A percentile compares a stretch with the other conserved stretches of the same genome.
Conservation (phyloP, 2,888 invertebrate species). For the Rhingia campestris region DNA sequence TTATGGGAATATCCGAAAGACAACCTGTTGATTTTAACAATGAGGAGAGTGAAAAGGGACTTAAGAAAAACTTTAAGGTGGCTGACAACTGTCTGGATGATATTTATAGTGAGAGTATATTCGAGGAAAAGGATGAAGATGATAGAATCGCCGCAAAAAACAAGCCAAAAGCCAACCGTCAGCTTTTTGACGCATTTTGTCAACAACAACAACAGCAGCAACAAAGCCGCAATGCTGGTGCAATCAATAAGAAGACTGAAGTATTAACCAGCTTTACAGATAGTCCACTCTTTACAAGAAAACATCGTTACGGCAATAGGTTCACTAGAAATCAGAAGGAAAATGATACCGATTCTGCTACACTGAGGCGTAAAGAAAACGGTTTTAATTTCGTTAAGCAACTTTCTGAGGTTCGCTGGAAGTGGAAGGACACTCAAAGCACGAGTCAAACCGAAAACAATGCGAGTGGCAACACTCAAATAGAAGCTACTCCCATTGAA, state of each 20-base stretch:
- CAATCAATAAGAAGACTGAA: constrained; percentile 80
- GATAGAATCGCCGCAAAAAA: constrained; percentile 41
- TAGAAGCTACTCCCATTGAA: constrained; percentile 82
- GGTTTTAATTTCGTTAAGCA: constrained; percentile 82
- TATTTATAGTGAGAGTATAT: constrained; percentile 61
- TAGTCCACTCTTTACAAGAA: constrained; percentile 82
- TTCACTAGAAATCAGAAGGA: constrained; percentile 77
- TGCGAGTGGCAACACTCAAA: constrained; percentile 60
- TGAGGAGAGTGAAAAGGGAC: constrained; percentile 54
- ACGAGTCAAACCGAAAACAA: constrained; percentile 49
- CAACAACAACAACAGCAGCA: constrained; percentile 55
- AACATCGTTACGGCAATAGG: constrained; percentile 82
- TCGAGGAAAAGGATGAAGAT: constrained; percentile 57
- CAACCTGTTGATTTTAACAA: constrained; percentile 35
- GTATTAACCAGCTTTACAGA: constrained; percentile 83
- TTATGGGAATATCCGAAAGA: constrained; percentile 57
- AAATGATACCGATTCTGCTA: constrained; percentile 80
- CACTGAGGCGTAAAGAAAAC: constrained; percentile 80
- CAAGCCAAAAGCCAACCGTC: constrained; percentile 60
- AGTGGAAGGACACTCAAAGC: constrained; percentile 79
- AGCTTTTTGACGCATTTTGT: constrained; percentile 71
- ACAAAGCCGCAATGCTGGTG: constrained; percentile 61
- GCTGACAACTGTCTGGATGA: constrained; percentile 62
- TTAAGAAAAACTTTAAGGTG: constrained; percentile 40
- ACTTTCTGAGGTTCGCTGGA: constrained; percentile 81